Percentiles rank a stretch among this genome's conserved stretches.
Evolutionary conservation across 2,888 invertebrate species (phyloP).

Genomic region (Diarsia dahlii): DNA sequence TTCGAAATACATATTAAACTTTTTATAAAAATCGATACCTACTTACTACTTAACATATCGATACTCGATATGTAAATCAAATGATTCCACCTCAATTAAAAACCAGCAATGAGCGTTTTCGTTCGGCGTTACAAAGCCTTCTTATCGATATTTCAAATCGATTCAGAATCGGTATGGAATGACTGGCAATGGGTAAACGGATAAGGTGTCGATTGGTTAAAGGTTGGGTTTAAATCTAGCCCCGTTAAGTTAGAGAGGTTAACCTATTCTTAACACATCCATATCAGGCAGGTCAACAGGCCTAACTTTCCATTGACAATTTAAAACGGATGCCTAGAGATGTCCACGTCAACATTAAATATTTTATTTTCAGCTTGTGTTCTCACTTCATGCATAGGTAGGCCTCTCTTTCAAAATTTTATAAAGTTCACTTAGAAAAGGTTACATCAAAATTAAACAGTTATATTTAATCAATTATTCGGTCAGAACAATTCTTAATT

Average conservation of each 20-base stretch:
- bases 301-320: neutral
- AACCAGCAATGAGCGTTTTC: constrained; percentile 54
- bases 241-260: constrained; percentile 12
- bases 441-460: neutral
- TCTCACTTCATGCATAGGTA: neutral
- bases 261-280: constrained; percentile 4
- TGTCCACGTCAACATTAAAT: neutral
- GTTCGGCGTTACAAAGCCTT: constrained; percentile 52
- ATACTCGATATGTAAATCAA: constrained; percentile 66
- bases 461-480: neutral
- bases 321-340: neutral
- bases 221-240: constrained; percentile 35
- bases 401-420: neutral
- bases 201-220: constrained; percentile 29
- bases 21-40: constrained; percentile 22
- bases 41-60: constrained; percentile 55
- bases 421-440: neutral
- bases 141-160: constrained; percentile 61
- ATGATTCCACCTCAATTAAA: constrained; percentile 64
- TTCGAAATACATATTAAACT: constrained; percentile 27
- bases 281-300: neutral
- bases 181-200: constrained; percentile 42
- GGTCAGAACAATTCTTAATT: constrained; percentile 6
- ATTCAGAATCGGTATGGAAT: constrained; percentile 44
- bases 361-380: neutral